Conservation (phyloP, 2,797 vertebrate genomes). For the Sitta carolinensis region DNA sequence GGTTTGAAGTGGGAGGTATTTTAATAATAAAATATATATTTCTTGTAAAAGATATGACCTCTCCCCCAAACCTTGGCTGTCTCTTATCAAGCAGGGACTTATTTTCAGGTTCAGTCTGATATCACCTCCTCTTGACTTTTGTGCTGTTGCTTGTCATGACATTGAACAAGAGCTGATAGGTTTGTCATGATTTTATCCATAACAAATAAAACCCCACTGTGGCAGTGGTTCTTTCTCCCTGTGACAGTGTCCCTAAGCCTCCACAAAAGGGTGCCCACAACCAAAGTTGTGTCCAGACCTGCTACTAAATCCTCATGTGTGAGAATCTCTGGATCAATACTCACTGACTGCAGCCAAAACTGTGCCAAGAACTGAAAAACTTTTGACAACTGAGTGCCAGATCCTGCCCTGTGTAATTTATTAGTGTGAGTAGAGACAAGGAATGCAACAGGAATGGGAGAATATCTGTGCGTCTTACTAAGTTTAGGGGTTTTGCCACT, state of each 20-base stretch:
- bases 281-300: background rate
- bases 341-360: background rate
- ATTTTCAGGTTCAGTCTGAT: background rate
- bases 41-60: slow-evolving; percentile 28
- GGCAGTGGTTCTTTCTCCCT: background rate
- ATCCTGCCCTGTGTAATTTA: background rate
- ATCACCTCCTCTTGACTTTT: background rate
- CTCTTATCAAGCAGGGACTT: background rate
- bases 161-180: background rate
- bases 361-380: background rate
- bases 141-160: background rate
- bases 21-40: slow-evolving; percentile 56
- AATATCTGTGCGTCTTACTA: background rate
- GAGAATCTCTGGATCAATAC: background rate
- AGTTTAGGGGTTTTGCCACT: background rate
- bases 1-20: slow-evolving; percentile 33
- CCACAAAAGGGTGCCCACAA: background rate
- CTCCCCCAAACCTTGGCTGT: slow-evolving; percentile 26
- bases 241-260: background rate
- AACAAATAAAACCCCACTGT: background rate
- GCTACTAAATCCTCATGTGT: background rate
- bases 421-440: background rate
- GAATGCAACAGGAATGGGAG: background rate
- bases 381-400: background rate
- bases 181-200: background rate